Conservation (phyloP, 2,888 invertebrate genomes). For the Hypena proboscidalis region DNA sequence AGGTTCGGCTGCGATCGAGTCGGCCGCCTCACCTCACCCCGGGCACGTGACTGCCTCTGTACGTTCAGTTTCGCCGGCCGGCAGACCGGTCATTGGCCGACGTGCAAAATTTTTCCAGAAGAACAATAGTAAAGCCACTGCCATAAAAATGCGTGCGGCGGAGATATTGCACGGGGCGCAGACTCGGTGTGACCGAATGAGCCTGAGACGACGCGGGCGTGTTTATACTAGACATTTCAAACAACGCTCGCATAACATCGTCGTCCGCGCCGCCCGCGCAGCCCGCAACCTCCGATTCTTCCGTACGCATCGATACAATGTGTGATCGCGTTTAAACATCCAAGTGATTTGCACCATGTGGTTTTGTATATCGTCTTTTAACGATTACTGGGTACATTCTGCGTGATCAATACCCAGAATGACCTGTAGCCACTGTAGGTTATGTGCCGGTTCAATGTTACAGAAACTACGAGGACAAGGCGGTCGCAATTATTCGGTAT, state of each 20-base stretch:
- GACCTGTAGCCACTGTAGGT: slow-evolving; percentile 17
- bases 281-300: slow-evolving; percentile 45
- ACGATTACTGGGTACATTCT: slow-evolving; percentile 41
- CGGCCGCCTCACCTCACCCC: slow-evolving; percentile 84
- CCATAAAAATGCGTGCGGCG: slow-evolving; percentile 68
- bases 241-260: slow-evolving; percentile 65
- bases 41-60: slow-evolving; percentile 82
- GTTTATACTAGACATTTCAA: slow-evolving; percentile 65
- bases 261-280: slow-evolving; percentile 55
- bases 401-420: slow-evolving; percentile 40
- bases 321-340: slow-evolving; percentile 54
- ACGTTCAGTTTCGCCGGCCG: slow-evolving; percentile 76
- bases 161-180: slow-evolving; percentile 62
- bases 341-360: slow-evolving; percentile 56
- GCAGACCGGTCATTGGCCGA: slow-evolving; percentile 80
- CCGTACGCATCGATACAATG: slow-evolving; percentile 57
- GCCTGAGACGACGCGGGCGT: slow-evolving; percentile 49
- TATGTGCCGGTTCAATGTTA: slow-evolving; percentile 2
- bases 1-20: slow-evolving; percentile 75
- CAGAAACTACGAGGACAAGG: slow-evolving; percentile 22
- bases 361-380: slow-evolving; percentile 55
- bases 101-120: slow-evolving; percentile 68
- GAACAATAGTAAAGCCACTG: slow-evolving; percentile 64
- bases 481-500: slow-evolving; percentile 19
- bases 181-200: slow-evolving; percentile 60